These are phyloP conservation scores for Plusia festucae DNA, from an alignment of 2,888 invertebrate genomes.

Conservation along the genomic window DNA sequence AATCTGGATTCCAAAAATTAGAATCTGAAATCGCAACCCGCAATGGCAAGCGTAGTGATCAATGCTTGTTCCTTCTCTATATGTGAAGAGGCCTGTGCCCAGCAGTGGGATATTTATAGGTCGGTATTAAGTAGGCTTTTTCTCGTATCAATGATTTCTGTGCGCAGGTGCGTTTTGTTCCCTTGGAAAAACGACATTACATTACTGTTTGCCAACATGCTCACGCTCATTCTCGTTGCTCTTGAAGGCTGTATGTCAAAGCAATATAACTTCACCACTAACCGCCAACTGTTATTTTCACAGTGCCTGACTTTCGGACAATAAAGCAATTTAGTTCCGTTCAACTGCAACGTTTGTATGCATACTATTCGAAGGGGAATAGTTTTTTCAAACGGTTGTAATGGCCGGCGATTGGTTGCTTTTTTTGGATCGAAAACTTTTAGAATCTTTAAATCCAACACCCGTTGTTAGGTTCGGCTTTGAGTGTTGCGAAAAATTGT, in stretches of 20 bases:
- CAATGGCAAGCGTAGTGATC: no score
- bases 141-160: no score
- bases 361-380: conserved; percentile 51
- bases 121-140: no score
- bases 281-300: conserved; percentile 75
- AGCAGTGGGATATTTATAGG: no score
- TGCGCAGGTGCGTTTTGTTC: no score
- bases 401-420: conserved; percentile 17
- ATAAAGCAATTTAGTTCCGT: conserved; percentile 74
- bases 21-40: no score
- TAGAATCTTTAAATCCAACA: conserved; percentile 48
- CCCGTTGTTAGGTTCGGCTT: conserved; percentile 28
- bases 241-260: neutral
- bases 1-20: no score
- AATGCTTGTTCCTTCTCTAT: no score
- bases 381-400: conserved; percentile 50
- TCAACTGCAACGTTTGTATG: conserved; percentile 57
- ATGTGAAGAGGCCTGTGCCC: no score
- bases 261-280: conserved; percentile 52
- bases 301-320: conserved; percentile 74
- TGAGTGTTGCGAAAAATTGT: conserved; percentile 21
- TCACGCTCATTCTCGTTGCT: conserved; percentile 12
- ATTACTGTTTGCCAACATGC: no score
- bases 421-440: conserved; percentile 42
- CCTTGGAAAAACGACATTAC: no score